Conservation (phyloP, 2,888 invertebrate species). For the Leptinotarsa tumamoca region DNA sequence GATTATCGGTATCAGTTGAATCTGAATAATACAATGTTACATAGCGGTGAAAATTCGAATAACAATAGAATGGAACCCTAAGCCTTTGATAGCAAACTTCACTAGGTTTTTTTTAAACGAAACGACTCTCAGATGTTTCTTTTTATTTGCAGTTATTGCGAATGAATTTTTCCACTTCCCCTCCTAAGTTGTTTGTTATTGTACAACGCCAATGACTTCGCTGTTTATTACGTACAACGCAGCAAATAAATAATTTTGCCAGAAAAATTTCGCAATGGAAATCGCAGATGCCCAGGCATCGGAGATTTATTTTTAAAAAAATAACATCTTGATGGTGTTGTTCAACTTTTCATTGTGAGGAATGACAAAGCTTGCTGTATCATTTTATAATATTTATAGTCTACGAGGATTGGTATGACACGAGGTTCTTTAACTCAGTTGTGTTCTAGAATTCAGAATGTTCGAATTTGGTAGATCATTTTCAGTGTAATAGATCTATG, state of each 20-base stretch:
- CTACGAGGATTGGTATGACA: not conserved
- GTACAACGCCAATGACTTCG: not conserved
- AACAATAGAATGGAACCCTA: too few species aligned
- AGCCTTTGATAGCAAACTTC: too few species aligned
- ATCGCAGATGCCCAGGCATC: conserved; percentile 1
- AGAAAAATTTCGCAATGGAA: conserved; percentile 3
- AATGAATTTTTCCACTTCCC: not conserved
- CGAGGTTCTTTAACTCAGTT: not conserved
- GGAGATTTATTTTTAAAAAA: conserved; percentile 5
- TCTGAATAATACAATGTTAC: too few species aligned
- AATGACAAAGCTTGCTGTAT: conserved; percentile 7
- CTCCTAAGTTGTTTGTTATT: not conserved
- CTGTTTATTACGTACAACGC: not conserved
- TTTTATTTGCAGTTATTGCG: too few species aligned
- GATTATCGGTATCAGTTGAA: too few species aligned
- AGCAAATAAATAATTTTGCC: conserved; percentile 5
- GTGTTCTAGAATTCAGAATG: not conserved
- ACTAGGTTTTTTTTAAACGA: too few species aligned
- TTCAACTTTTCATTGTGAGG: conserved; percentile 6
- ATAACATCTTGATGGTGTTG: conserved; percentile 12
- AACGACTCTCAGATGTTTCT: too few species aligned
- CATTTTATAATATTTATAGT: conserved; percentile 10
- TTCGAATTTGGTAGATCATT: not conserved
- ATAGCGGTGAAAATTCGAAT: too few species aligned
- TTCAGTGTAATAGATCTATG: too few species aligned